Evolutionary conservation across 2,113 vertebrate species (phyloP).

Genomic region (Rostratula benghalensis): DNA sequence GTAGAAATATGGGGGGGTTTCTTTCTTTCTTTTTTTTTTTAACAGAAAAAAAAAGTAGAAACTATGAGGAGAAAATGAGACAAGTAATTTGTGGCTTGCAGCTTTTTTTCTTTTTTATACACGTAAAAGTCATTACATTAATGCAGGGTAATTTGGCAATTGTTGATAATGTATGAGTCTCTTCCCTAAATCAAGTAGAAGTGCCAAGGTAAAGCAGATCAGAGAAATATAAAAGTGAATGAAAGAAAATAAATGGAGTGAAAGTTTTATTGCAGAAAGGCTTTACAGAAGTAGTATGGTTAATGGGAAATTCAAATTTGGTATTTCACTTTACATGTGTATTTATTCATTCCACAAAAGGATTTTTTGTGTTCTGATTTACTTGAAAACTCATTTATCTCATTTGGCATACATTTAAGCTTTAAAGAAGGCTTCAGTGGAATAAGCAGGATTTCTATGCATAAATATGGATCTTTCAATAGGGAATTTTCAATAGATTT

Average conservation of each 20-base stretch:
- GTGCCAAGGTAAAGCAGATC: background rate
- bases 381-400: slow-evolving; percentile 3
- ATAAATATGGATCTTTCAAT: background rate
- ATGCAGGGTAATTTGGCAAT: slow-evolving; percentile 3
- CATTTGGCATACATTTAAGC: background rate
- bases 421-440: background rate
- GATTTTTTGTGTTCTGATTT: background rate
- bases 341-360: background rate
- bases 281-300: background rate
- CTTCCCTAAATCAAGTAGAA: slow-evolving; percentile 4
- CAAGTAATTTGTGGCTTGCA: background rate
- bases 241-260: background rate
- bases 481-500: background rate
- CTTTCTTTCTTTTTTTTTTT: background rate
- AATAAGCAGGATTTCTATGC: background rate
- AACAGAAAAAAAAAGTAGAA: slow-evolving; percentile 33
- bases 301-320: background rate
- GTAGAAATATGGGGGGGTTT: background rate
- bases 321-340: background rate
- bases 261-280: background rate
- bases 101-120: background rate
- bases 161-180: background rate
- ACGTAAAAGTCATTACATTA: background rate
- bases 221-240: background rate
- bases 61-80: slow-evolving; percentile 12